These are phyloP conservation scores for Petrosia ficiformis DNA, from an alignment of 37 sponge, comb jelly and placozoan genomes.

Conservation along the genomic window DNA sequence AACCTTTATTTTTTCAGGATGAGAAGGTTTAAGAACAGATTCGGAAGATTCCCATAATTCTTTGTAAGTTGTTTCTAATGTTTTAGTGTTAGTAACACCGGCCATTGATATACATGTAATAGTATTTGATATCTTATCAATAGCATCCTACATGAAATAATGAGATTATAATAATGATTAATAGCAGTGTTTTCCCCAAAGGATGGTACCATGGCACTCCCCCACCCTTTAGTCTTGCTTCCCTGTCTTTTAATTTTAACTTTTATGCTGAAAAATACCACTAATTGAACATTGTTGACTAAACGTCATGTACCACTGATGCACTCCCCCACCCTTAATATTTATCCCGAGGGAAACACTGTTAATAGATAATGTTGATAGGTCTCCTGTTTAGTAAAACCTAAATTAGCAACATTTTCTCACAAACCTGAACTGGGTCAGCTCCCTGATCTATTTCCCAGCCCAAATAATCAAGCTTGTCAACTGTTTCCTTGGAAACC, in stretches of 20 bases:
- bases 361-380: conserved; percentile 10
- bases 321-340: too few relatives aligned
- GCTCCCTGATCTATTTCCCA: conserved; percentile 72
- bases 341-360: too few relatives aligned
- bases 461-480: conserved; percentile 85
- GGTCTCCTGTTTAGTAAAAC: too few relatives aligned
- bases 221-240: too few relatives aligned
- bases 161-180: neutral
- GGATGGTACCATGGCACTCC: too few relatives aligned
- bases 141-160: neutral
- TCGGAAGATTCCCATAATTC: conserved; percentile 14
- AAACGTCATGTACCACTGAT: too few relatives aligned
- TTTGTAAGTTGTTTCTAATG: conserved; percentile 4
- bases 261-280: too few relatives aligned
- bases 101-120: neutral
- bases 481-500: conserved; percentile 70
- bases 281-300: too few relatives aligned
- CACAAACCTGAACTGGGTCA: conserved; percentile 58
- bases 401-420: too few relatives aligned
- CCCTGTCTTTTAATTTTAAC: too few relatives aligned
- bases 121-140: neutral
- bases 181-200: too few relatives aligned
- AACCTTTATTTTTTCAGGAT: conserved; percentile 41
- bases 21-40: conserved; percentile 7
- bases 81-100: neutral